A percentile compares a stretch with the other conserved stretches of the same genome.
These are phyloP conservation scores for Anarrhichthys ocellatus DNA, from an alignment of 2,113 vertebrate species.

Conservation along the genomic window DNA sequence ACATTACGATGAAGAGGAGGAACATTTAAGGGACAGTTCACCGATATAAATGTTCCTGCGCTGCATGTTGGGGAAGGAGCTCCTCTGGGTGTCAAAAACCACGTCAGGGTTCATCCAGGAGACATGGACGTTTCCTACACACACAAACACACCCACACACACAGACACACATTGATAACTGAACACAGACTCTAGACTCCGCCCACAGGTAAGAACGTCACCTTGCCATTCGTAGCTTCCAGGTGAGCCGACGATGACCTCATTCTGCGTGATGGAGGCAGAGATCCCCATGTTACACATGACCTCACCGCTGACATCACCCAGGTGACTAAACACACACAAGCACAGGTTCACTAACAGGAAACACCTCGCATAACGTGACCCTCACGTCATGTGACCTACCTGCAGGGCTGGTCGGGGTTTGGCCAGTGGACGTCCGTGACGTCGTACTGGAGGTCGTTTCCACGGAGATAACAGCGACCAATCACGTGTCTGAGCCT, in stretches of 20 bases:
- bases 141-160: conserved; percentile 31
- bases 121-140: conserved; percentile 73
- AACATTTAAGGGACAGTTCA: conserved; percentile 21
- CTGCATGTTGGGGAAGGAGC: conserved; percentile 48
- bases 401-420: conserved; percentile 73
- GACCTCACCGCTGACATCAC: conserved; percentile 80
- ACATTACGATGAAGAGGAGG: not conserved
- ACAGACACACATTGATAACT: not conserved
- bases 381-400: not conserved
- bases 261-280: conserved; percentile 83
- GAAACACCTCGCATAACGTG: not conserved
- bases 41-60: conserved; percentile 69
- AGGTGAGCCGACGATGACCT: conserved; percentile 87
- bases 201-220: conserved; percentile 43
- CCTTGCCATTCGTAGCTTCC: conserved; percentile 95
- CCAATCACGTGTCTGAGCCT: conserved; percentile 90
- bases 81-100: conserved; percentile 23
- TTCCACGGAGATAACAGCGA: conserved; percentile 89
- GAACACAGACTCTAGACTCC: too few species aligned
- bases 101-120: conserved; percentile 67
- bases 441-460: conserved; percentile 80
- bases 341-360: not conserved
- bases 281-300: conserved; percentile 94
- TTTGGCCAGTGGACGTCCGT: conserved; percentile 72
- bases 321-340: conserved; percentile 78